Evolutionary conservation across 2,888 invertebrate species (phyloP).

Genomic region (Phoronis australis): DNA sequence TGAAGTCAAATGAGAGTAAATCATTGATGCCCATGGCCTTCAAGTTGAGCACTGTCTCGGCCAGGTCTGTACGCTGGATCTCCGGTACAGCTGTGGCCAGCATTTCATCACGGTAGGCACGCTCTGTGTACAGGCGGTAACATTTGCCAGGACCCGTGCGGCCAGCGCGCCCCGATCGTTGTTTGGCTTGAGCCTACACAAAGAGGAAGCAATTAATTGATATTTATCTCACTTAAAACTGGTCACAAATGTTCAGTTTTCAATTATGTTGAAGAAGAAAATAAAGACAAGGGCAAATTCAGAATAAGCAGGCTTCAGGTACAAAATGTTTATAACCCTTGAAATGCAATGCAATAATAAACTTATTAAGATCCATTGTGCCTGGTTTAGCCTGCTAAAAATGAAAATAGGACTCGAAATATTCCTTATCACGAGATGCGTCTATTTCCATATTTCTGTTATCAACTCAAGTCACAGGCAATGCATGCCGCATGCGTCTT

Average conservation of each 20-base stretch:
- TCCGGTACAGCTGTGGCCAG: conserved; percentile 76
- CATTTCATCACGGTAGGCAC: conserved; percentile 99
- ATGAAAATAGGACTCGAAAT: too few species aligned
- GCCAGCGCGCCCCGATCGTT: conserved; percentile 92
- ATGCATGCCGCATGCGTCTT: too few species aligned
- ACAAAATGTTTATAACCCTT: too few species aligned
- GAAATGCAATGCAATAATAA: too few species aligned
- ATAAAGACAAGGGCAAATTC: too few species aligned
- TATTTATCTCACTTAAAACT: background rate
- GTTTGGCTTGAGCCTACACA: conserved; percentile 89
- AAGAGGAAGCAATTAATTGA: too few species aligned
- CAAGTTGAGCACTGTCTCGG: conserved; percentile 88
- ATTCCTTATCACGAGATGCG: too few species aligned
- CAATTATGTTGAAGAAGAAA: conserved; percentile 10
- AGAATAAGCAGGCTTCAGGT: too few species aligned
- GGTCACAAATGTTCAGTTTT: background rate
- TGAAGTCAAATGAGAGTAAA: conserved; percentile 96
- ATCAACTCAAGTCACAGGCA: too few species aligned
- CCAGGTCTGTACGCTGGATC: conserved; percentile 96
- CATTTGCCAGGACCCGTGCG: conserved; percentile 97
- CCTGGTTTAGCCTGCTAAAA: too few species aligned
- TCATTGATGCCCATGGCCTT: conserved; percentile 99
- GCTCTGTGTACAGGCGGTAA: conserved; percentile 94
- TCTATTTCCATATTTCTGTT: too few species aligned
- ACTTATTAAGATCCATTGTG: too few species aligned